These are phyloP conservation scores for Hypena proboscidalis DNA, from an alignment of 2,888 invertebrate genomes.

Conservation along the genomic window DNA sequence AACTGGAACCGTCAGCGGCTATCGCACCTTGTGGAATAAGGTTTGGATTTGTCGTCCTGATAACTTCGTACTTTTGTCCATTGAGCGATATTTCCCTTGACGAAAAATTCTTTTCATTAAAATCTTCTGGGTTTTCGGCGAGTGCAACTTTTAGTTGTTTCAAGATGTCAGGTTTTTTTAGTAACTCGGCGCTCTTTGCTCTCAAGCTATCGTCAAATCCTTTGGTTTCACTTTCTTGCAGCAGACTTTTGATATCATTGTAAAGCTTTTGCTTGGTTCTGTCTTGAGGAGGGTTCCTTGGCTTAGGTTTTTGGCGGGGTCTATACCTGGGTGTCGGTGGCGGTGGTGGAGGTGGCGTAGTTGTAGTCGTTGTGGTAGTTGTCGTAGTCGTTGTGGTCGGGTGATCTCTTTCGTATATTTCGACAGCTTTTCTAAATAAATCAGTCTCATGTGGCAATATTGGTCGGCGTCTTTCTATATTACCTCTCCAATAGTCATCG, in stretches of 20 bases:
- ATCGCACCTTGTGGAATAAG: slow-evolving; percentile 86
- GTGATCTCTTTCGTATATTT: slow-evolving; percentile 88
- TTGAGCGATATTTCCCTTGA: slow-evolving; percentile 91
- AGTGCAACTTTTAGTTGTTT: slow-evolving; percentile 91
- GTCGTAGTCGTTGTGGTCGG: slow-evolving; percentile 89
- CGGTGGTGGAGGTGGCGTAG: slow-evolving; percentile 56
- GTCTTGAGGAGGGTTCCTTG: slow-evolving; percentile 76
- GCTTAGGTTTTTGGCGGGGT: slow-evolving; percentile 65
- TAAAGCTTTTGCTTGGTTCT: slow-evolving; percentile 85
- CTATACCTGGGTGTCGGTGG: slow-evolving; percentile 71
- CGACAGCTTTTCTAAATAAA: slow-evolving; percentile 87
- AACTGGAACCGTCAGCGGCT: slow-evolving; percentile 72
- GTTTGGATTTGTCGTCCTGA: slow-evolving; percentile 89
- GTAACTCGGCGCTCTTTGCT: slow-evolving; percentile 83
- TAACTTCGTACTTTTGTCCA: slow-evolving; percentile 91
- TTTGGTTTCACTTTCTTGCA: slow-evolving; percentile 85
- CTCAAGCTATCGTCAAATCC: slow-evolving; percentile 80
- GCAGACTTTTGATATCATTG: slow-evolving; percentile 82
- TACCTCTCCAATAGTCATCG: slow-evolving; percentile 68
- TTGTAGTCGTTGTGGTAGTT: slow-evolving; percentile 87
- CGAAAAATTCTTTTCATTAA: slow-evolving; percentile 88
- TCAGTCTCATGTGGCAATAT: slow-evolving; percentile 87
- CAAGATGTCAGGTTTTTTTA: slow-evolving; percentile 89
- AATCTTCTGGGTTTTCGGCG: slow-evolving; percentile 88
- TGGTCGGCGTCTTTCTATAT: slow-evolving; percentile 75